phyloP scores from a whole-genome alignment of 2,113 vertebrate genomes.

The Anoura caudifer region DNA sequence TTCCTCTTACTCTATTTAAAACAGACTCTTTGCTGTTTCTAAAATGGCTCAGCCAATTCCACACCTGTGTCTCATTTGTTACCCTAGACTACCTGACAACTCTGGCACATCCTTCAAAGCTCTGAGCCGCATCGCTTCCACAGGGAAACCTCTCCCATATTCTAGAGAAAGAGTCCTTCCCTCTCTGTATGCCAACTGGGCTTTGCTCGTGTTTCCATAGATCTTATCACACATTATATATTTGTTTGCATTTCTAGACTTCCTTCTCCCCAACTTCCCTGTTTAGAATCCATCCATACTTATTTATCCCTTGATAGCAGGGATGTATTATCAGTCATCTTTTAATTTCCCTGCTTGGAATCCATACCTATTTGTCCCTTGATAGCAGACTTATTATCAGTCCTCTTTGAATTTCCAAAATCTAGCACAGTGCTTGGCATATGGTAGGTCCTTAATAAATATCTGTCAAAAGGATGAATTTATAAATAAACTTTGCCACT shows the following conservation, averaged over 20 bases:
- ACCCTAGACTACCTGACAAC: neutral
- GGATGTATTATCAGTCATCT: neutral
- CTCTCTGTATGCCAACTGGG: neutral
- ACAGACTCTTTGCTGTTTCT: neutral
- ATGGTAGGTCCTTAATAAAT: neutral
- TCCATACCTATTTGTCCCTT: neutral
- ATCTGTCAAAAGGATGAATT: neutral
- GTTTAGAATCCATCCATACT: neutral
- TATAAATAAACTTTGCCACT: neutral
- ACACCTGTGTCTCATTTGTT: neutral
- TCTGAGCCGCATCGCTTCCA: neutral
- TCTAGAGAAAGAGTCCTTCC: neutral
- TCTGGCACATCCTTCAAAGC: neutral
- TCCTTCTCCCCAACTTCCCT: neutral
- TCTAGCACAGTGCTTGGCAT: neutral
- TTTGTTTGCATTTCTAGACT: neutral
- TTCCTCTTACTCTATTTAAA: neutral
- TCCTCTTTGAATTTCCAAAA: slow-evolving; percentile 12
- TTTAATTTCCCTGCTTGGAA: slow-evolving; percentile 1
- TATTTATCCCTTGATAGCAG: neutral
- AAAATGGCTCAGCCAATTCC: neutral
- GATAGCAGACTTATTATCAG: neutral
- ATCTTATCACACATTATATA: neutral
- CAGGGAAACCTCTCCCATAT: neutral
- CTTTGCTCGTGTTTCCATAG: neutral